phyloP scores from a whole-genome alignment of 2,113 vertebrate genomes.

The Addax nasomaculatus region DNA sequence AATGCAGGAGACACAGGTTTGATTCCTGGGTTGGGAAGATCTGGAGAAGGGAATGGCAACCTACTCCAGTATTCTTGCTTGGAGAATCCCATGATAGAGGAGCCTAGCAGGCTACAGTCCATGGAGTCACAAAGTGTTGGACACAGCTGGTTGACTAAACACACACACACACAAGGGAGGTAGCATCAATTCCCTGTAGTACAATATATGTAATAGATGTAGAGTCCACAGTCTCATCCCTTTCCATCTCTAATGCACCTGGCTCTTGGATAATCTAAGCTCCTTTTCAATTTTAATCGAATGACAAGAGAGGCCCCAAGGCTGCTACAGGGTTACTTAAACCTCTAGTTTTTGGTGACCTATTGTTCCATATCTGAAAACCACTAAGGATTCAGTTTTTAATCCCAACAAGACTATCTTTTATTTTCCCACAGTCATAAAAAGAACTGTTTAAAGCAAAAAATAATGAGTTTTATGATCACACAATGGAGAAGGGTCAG shows the following conservation, averaged over 20 bases:
- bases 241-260: not conserved
- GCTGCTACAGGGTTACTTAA: not conserved
- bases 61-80: not conserved
- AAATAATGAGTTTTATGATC: not conserved
- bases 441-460: not conserved
- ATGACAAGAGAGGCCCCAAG: not conserved
- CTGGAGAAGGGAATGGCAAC: not conserved
- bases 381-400: not conserved
- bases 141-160: not conserved
- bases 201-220: not conserved
- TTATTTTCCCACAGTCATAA: not conserved
- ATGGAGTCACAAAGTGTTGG: not conserved
- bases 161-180: not conserved
- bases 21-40: not conserved
- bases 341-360: not conserved
- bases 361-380: not conserved
- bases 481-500: not conserved
- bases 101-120: not conserved
- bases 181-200: not conserved
- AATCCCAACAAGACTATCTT: not conserved
- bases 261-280: not conserved
- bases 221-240: not conserved
- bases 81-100: not conserved
- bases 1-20: not conserved
- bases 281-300: not conserved